Conservation (phyloP, 2,888 invertebrate species). For the Torymus texanus region DNA sequence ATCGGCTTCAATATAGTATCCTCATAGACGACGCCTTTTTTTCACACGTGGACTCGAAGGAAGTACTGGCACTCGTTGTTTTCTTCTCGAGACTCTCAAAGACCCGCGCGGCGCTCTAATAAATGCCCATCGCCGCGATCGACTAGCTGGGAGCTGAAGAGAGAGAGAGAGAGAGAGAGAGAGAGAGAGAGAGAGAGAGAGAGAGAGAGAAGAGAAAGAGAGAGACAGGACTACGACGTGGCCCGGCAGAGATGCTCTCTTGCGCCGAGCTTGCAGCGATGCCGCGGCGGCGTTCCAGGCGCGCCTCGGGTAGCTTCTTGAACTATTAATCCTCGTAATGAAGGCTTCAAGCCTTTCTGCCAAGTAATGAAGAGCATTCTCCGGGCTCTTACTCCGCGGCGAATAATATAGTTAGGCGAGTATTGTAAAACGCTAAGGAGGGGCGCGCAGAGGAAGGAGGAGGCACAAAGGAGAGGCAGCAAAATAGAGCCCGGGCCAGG, state of each 20-base stretch:
- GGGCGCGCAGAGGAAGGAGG: constrained; percentile 18
- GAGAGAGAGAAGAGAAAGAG: background rate
- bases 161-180: background rate
- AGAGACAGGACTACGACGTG: too few relatives aligned
- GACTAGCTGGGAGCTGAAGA: background rate
- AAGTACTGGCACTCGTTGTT: background rate
- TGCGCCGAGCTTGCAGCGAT: background rate
- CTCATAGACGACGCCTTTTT: background rate
- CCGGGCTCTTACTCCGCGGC: constrained; percentile 48
- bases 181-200: too few relatives aligned
- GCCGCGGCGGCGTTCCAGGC: constrained; percentile 33
- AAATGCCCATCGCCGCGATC: constrained; percentile 15
- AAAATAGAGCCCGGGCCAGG: constrained; percentile 42
- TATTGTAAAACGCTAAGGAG: constrained; percentile 52
- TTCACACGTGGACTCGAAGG: background rate
- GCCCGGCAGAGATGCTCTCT: background rate
- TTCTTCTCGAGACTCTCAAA: constrained; percentile 1
- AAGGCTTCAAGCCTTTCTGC: constrained; percentile 61
- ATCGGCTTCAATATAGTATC: constrained; percentile 1
- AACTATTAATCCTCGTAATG: constrained; percentile 64
- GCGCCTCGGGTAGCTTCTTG: constrained; percentile 56
- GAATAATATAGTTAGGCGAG: constrained; percentile 54
- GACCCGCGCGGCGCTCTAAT: constrained; percentile 3
- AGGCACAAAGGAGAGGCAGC: constrained; percentile 21
- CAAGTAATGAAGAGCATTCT: constrained; percentile 64